Base-by-base conservation (phyloP, 2,888 invertebrate genomes). In the Matsumyia berberina region DNA sequence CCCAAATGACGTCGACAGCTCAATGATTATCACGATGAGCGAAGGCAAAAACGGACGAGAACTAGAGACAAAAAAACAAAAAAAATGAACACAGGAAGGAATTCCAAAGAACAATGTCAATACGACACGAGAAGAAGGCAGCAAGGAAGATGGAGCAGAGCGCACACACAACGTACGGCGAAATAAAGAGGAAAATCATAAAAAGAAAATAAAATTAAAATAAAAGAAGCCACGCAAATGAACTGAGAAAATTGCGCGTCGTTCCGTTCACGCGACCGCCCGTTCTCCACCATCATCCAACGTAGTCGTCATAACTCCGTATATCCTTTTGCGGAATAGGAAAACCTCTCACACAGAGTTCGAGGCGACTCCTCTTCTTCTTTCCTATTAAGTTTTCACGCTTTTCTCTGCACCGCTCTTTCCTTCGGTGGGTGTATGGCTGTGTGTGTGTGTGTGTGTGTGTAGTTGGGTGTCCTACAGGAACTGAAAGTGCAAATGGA, bases 161-260 rank as follows among this genome's bases (percentile, higher is more conserved):
- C n/a, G n/a, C n/a, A n/a, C n/a, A n/a, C n/a, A n/a, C 55, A 57
- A 35, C 29, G 55, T 53, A 53, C 73, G 62, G 70, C 73, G 44
- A 60, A 74, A 51, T 53, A 58, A 69, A 77, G 42, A 67, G 46
- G 51, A 60, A 67, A 60, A 77, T 77, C 77, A 58, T 69, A 60
- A 76, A 76, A 53, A 44, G 31, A 67, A 67, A 67, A 76, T 76
- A 77, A 77, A 69, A 69, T 69, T 77, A 69, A 77, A 77, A 77
- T 69, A 60, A 77, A 69, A 58, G 51, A 69, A 69, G 67, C 67
- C 77, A 77, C 67, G 77, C 77, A 77, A 77, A 77, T 77, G 67
- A 77, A 77, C 77, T 69, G 77, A 77, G 77, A 77, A 77, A 77
- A 77, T 77, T 60, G 49, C 58, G 67, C 58, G 57, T 42, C 72